Base-by-base conservation (phyloP, 2,113 vertebrate genomes). In the Leucopsar rothschildi region DNA sequence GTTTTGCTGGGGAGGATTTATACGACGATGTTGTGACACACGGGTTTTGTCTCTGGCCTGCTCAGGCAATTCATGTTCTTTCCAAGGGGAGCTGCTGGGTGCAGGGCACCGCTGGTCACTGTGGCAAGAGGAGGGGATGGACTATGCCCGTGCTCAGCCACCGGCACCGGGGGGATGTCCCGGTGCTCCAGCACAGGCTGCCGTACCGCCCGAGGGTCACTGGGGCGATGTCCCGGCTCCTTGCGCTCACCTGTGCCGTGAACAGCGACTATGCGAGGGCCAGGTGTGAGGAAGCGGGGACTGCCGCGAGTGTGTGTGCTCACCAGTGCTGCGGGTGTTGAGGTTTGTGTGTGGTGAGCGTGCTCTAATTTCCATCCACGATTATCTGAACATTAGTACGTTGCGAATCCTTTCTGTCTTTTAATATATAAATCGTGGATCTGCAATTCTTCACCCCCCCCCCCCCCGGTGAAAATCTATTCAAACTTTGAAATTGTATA, bases 221-320 rank as follows among this genome's bases (percentile, higher is more conserved):
- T 3, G 47, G 47, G 12, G 47, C 37, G 11, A 49, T 24, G 47
- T 49, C 22, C 47, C 47, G 22, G 45, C 20, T 18, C 76, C 23
- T 15, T 14, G 55, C 21, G 20, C 53, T 18, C 40, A 0, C 18
- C 25, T 10, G 0, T 0, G 0, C 40, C 37, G 1, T 5, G 1
- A 7, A 1, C 33, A 29, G 20, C 2, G 6, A 0, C 22, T 16
- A 3, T 3, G 65, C 2, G 39, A 31, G 57, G 27, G 17, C n/a
- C 29, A 6, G 56, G 45, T 1, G 3, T 3, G 45, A 27, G 50
- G 27, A 13, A 10, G 4, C 3, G 1, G 29, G 6, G 2, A 5
- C 15, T 35, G 68, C 63, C 4, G 3, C 2, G 1, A 4, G 12
- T 15, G 10, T 3, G 0, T 4, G 9, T 2, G 24, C 42, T 21